Percentiles rank a stretch among this genome's conserved stretches.
Conservation (phyloP, 1,140 invertebrate genomes). For the Panagrolaimus sp. region DNA sequence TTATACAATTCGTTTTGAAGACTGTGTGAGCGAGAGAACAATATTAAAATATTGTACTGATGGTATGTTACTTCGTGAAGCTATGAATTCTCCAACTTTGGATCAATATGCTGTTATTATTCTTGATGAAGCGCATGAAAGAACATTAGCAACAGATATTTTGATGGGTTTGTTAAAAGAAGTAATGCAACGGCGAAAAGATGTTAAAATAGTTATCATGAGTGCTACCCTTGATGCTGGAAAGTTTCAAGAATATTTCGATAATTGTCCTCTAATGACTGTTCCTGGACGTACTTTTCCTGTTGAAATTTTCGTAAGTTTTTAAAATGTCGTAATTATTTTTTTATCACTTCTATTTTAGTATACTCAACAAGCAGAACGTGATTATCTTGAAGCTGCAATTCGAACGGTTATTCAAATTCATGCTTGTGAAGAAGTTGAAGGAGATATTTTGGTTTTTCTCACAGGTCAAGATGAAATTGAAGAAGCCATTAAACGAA, state of each 20-base stretch:
- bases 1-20: constrained; percentile 98
- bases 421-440: constrained; percentile 93
- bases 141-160: constrained; percentile 95
- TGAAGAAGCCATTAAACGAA: constrained; percentile 96
- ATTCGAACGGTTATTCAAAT: constrained; percentile 98
- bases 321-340: constrained; percentile 23
- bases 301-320: constrained; percentile 80
- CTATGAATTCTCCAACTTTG: constrained; percentile 96
- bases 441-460: constrained; percentile 87
- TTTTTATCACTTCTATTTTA: constrained; percentile 28
- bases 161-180: constrained; percentile 83
- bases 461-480: constrained; percentile 96
- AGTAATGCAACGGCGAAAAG: constrained; percentile 81
- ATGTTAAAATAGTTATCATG: constrained; percentile 98
- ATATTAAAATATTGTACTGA: constrained; percentile 94
- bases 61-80: constrained; percentile 97
- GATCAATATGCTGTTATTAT: constrained; percentile 88
- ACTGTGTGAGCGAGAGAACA: constrained; percentile 90
- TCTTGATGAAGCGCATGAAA: constrained; percentile 97
- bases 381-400: constrained; percentile 95
- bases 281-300: constrained; percentile 92
- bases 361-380: constrained; percentile 95
- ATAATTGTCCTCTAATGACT: constrained; percentile 95
- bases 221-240: constrained; percentile 98
- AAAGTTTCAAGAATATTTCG: constrained; percentile 73